These are phyloP conservation scores for Euura lappo DNA, from an alignment of 1,140 invertebrate species.

Conservation along the genomic window DNA sequence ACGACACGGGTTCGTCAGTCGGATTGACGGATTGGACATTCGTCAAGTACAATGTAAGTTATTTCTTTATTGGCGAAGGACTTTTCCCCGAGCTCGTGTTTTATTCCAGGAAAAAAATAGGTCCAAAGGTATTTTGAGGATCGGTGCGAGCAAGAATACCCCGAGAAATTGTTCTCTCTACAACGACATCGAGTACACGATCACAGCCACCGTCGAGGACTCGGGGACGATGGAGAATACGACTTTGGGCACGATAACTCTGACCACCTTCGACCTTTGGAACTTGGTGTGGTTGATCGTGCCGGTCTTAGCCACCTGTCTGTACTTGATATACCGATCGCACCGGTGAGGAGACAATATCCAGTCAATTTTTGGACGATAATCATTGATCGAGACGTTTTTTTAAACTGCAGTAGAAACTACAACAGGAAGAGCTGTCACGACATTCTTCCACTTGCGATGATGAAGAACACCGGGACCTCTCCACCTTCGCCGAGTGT, in stretches of 20 bases:
- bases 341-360: no score
- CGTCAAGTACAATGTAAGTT: no score
- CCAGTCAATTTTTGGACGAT: no score
- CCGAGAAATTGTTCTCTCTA: conserved; percentile 34
- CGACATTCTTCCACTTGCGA: conserved; percentile 1
- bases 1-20: no score
- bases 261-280: conserved; percentile 10
- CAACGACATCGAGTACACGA: conserved; percentile 25
- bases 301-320: conserved; percentile 18
- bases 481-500: not conserved
- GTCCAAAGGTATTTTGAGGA: not conserved
- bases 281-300: conserved; percentile 14
- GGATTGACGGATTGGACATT: no score
- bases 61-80: no score
- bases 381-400: no score
- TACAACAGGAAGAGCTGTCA: conserved; percentile 9
- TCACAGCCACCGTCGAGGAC: conserved; percentile 25
- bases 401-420: conserved; percentile 21
- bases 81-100: no score
- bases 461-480: not conserved
- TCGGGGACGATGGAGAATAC: not conserved
- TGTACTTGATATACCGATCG: conserved; percentile 9
- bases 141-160: conserved; percentile 13
- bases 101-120: not conserved
- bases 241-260: conserved; percentile 11